Evolutionary conservation across 2,797 vertebrate genomes (phyloP), one percentile per base, ranked within the genome.

Genomic region (Eurystomus glaucurus): DNA sequence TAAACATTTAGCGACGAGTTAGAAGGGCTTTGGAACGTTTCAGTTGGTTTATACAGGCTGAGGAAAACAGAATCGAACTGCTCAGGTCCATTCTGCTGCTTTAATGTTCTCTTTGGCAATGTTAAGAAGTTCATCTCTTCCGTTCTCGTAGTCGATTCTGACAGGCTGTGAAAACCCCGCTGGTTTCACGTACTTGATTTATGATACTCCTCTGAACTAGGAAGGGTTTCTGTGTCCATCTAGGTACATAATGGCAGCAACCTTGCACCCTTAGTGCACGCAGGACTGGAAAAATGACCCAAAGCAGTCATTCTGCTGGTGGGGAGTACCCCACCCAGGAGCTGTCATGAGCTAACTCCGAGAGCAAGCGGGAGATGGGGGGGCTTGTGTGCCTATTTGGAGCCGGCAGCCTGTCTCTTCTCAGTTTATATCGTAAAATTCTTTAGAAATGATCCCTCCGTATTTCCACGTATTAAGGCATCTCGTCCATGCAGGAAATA

Each of bases 1-100:
- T 99, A 98, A 99, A 98, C 98, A 97, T 98, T 96, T 98, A 98
- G 98, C 98, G 97, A 97, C 97, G 58, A 97, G 96, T 97, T 98
- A 97, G 98, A 96, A 95, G 96, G 92, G 90, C 91, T 97, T 60
- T 96, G 95, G 98, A 90, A 95, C 96, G 76, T 96, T 96, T 98
- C 93, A 97, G 86, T 97, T 95, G 93, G 91, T 96, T 55, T 97
- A 28, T 97, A 48, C 94, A 96, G 96, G 94, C 70, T 61, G 91
- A 93, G 96, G 97, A 95, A 96, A 90, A 94, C 81, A 87, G 69
- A 88, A 75, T 43, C 61, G 68, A 65, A 57, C 48, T 90, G 17
- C 81, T 45, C 91, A 93, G 62, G 58, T 82, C 90, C 76, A 57
- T 93, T 39, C 76, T 96, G 35, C 74, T 96, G 76, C 65, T 93